Evolutionary conservation across 2,888 invertebrate species (phyloP).

Genomic region (Epirrhoe alternata): DNA sequence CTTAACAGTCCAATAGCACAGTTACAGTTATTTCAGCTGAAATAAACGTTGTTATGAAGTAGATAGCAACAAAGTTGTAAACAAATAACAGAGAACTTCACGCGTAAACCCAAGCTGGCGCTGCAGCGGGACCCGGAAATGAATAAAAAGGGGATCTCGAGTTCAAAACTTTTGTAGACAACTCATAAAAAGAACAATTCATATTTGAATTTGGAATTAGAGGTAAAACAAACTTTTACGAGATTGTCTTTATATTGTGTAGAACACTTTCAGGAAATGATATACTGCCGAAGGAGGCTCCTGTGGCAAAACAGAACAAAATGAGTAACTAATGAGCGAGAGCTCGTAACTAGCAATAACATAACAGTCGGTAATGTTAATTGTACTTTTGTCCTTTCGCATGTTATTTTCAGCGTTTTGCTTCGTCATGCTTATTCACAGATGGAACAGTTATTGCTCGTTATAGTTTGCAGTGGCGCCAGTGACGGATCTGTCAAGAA

Average conservation of each 20-base stretch:
- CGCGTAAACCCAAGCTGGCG: constrained; percentile 23
- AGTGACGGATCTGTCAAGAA: too few relatives aligned
- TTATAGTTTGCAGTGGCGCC: background rate
- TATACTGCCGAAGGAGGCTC: background rate
- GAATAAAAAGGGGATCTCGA: constrained; percentile 20
- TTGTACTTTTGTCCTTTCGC: constrained; percentile 26
- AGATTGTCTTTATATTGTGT: background rate
- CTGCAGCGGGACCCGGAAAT: constrained; percentile 20
- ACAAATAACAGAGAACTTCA: constrained; percentile 20
- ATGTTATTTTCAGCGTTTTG: background rate
- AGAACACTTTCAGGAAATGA: background rate
- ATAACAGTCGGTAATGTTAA: constrained; percentile 37
- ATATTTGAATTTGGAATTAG: constrained; percentile 17
- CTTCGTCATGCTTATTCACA: background rate
- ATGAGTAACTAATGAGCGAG: constrained; percentile 43
- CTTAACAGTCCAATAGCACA: constrained; percentile 1
- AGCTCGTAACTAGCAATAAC: constrained; percentile 45
- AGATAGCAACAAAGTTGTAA: constrained; percentile 13
- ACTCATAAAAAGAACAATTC: constrained; percentile 15
- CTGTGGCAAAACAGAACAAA: constrained; percentile 6
- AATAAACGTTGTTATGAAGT: constrained; percentile 8
- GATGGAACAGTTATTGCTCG: background rate
- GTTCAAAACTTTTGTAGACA: constrained; percentile 17
- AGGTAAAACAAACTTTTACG: constrained; percentile 5
- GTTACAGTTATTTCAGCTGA: constrained; percentile 5